These are phyloP conservation scores for Tokudaia tokunoshimensis DNA, from an alignment of 2,797 vertebrate genomes.

Conservation along the genomic window DNA sequence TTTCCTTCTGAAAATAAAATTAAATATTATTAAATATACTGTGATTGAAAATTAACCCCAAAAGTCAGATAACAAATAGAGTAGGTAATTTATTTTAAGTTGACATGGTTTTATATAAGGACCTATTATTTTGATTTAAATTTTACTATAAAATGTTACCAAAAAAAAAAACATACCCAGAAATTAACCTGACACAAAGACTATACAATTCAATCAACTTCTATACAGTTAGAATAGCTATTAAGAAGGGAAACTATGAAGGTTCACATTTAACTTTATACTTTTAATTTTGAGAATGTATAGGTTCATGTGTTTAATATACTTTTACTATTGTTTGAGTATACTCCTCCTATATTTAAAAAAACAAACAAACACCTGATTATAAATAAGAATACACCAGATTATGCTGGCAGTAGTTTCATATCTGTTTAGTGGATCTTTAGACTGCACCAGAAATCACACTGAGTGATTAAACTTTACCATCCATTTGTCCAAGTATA, in stretches of 20 bases:
- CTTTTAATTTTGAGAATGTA: not conserved
- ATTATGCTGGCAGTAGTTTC: not conserved
- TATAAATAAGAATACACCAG: not conserved
- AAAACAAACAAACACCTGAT: not conserved
- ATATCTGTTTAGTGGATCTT: not conserved
- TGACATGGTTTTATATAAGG: conserved; percentile 7
- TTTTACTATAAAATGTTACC: not conserved
- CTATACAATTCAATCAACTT: not conserved
- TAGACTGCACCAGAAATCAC: not conserved
- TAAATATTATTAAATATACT: conserved; percentile 1
- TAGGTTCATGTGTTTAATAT: not conserved
- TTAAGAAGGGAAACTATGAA: not conserved
- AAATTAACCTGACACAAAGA: not conserved
- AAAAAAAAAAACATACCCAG: not conserved
- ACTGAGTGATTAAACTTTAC: not conserved
- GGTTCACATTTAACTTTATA: not conserved
- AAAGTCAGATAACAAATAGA: conserved; percentile 13
- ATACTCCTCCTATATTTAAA: not conserved
- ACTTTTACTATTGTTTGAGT: not conserved
- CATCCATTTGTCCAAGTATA: not conserved
- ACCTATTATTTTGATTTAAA: not conserved
- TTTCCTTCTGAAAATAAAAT: conserved; percentile 34
- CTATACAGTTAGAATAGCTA: not conserved
- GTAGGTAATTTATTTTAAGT: conserved; percentile 39
- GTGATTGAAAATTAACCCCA: not conserved